Base-by-base conservation (phyloP, 2,888 invertebrate genomes). In the Aplocera efformata region DNA sequence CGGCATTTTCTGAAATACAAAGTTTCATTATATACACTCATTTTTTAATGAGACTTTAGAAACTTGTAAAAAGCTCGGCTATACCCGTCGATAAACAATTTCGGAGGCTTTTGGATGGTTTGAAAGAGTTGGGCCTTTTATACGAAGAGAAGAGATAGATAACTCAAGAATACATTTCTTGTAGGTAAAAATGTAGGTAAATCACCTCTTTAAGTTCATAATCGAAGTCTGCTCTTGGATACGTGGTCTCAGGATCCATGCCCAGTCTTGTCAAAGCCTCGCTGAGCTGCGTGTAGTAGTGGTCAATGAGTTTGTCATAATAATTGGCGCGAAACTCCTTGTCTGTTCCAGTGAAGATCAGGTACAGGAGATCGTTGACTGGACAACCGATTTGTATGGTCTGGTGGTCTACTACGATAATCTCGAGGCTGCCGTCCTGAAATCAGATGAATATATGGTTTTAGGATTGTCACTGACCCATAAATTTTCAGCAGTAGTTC, bases 381-480 rank as follows among this genome's bases (percentile, higher is more conserved):
- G 68, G 70, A 25, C 69, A 61, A 4, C 73, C 73, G 0, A 61
- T 59, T 37, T 71, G 68, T 5, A 81, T 38, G 0, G 77, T 74
- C 50, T 83, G 83, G 28, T 72, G 74, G 48, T 83, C 82, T 9
- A 83, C 62, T 0, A 70, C 51, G 7, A 70, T 60, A n/a, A 71
- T 48, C 3, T 70, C 49, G 0, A 73, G 22, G 0, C 38, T 46
- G 2, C 67, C 68, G 3, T 64, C 63, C 77, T 79, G 67, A 3
- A 68, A 68, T 10, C 6, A 35, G 13, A 31, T 3, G 6, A 30
- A 1, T 8, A 4, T 32, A 10, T 6, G 21, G 30, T 51, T 40
- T 25, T 57, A 56, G 7, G 48, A 29, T 11, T 34, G 31, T 10
- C 30, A 26, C 24, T 33, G 39, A 21, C 56, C 48, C 47, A 57